Percentiles rank a stretch among this genome's conserved stretches.
These are phyloP conservation scores for Dendrolimus pini DNA, from an alignment of 2,888 invertebrate species.

Conservation along the genomic window DNA sequence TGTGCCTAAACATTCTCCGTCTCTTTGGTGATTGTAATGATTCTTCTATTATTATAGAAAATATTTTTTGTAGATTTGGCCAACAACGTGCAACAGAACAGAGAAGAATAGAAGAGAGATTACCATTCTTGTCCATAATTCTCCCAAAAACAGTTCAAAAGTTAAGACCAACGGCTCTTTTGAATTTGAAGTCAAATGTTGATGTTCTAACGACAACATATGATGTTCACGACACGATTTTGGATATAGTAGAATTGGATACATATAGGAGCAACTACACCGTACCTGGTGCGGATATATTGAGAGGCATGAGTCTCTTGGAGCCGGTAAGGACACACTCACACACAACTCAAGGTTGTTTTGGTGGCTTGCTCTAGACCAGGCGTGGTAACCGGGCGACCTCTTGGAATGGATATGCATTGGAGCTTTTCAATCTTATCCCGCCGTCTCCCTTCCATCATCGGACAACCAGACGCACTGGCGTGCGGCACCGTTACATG, in stretches of 20 bases:
- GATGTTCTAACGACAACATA: constrained; percentile 85
- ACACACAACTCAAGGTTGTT: too few species aligned
- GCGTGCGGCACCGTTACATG: too few species aligned
- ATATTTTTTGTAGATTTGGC: constrained; percentile 13
- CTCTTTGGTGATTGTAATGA: too few species aligned
- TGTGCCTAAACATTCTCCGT: too few species aligned
- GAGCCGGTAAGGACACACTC: constrained; percentile 71
- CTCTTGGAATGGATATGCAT: too few species aligned
- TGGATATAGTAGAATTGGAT: constrained; percentile 78
- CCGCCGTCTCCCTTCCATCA: too few species aligned
- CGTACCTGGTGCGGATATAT: constrained; percentile 64
- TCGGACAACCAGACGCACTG: too few species aligned
- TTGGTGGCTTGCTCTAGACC: too few species aligned
- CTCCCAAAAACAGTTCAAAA: constrained; percentile 83
- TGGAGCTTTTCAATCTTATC: too few species aligned
- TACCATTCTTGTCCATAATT: constrained; percentile 72
- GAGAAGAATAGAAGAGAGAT: constrained; percentile 24
- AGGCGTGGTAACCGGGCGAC: too few species aligned
- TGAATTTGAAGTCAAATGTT: constrained; percentile 79
- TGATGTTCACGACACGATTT: constrained; percentile 83
- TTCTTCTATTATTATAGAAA: neutral
- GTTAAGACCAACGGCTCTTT: constrained; percentile 76
- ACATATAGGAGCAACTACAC: constrained; percentile 41
- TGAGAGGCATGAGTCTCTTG: constrained; percentile 78
- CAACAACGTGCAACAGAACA: constrained; percentile 16